Evolutionary conservation across 1,140 invertebrate genomes (phyloP), one percentile per base, ranked within the genome.

Genomic region (Rhopalosiphum padi): DNA sequence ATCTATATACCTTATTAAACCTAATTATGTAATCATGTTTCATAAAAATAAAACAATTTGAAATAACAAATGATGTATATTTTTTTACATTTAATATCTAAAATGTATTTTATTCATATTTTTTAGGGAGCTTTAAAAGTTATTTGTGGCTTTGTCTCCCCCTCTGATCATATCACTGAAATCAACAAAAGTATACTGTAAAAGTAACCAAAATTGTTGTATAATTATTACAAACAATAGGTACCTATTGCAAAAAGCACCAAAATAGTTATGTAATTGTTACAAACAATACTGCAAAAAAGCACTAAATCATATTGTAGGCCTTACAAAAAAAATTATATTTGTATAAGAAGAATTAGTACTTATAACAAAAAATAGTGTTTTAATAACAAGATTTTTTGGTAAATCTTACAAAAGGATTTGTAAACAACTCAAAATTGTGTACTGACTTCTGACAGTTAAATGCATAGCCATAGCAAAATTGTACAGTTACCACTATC

Each of bases 381-480:
- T 85, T 43, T 43, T 43, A 2, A 85, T 85, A 23, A 86, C 41
- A 86, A 86, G 6, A 46, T 46, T 25, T 23, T 86, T 86, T 43
- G 41, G 41, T 43, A 86, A 86, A 86, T 46, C 46, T 86, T 86
- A 86, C 83, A 86, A 86, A 86, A 37, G n/a, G n/a, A 83, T 83
- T 83, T 83, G 37, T 83, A 21, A 86, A 46, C 25, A 43, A 46
- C 25, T 86, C 22, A 83, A 21, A 43, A 86, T 86, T 86, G 25
- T 22, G 2, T 43, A 85, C 37, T 85, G 22, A 85, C 11, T 83
- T 85, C 41, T 85, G 83, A 85, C 5, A 85, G n/a, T 37, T 83
- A 85, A 46, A 43, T 85, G 3, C 22, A 41, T 43, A 85, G 1
- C 7, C 30, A 41, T 0, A 85, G 41, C 21, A 85, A 85, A 83